These are phyloP conservation scores for Macaria liturata DNA, from an alignment of 2,888 invertebrate genomes.

Conservation along the genomic window DNA sequence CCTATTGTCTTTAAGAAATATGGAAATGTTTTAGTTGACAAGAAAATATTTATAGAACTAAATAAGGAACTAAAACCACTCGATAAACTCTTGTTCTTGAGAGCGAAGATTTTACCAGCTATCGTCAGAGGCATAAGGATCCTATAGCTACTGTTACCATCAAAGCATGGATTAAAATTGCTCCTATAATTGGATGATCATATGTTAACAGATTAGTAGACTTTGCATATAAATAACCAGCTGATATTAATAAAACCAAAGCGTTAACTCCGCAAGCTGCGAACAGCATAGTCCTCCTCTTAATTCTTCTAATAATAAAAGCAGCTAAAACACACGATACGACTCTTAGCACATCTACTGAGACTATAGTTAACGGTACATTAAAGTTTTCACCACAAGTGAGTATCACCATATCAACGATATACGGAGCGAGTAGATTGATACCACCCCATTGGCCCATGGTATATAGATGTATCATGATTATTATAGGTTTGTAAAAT, in stretches of 20 bases:
- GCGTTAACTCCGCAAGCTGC: conserved; percentile 52
- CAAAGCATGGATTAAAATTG: conserved; percentile 59
- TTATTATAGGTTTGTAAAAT: conserved; percentile 80
- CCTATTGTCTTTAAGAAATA: conserved; percentile 37
- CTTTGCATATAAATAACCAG: conserved; percentile 55
- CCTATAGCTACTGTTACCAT: conserved; percentile 83
- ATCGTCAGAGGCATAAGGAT: conserved; percentile 86
- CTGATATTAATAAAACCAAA: conserved; percentile 49
- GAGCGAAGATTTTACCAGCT: conserved; percentile 87
- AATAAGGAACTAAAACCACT: conserved; percentile 55
- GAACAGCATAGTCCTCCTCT: conserved; percentile 62
- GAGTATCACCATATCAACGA: conserved; percentile 81
- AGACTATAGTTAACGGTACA: conserved; percentile 84
- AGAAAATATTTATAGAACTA: conserved; percentile 41
- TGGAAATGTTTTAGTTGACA: conserved; percentile 42
- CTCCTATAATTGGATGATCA: conserved; percentile 54
- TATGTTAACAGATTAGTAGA: conserved; percentile 40
- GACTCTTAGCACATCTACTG: conserved; percentile 84
- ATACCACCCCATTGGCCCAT: conserved; percentile 86
- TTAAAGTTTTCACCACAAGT: conserved; percentile 81
- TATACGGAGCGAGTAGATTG: conserved; percentile 85
- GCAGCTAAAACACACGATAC: conserved; percentile 82
- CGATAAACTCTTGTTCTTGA: conserved; percentile 83
- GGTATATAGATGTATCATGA: conserved; percentile 83
- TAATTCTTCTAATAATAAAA: conserved; percentile 80